Conservation (phyloP, 2,113 vertebrate genomes). For the Zosterops pallidus region DNA sequence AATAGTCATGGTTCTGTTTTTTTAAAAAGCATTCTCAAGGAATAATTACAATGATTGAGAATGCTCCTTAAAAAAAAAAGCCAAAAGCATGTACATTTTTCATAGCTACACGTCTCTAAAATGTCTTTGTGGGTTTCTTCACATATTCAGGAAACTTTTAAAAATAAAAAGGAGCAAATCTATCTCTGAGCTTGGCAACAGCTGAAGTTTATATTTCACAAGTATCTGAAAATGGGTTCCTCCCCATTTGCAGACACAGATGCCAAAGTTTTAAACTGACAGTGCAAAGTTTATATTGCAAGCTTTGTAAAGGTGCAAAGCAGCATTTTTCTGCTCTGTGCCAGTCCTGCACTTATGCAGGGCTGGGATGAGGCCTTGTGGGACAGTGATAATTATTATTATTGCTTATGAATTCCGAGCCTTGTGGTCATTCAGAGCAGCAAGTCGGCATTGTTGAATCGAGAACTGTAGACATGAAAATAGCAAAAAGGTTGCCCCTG, state of each 20-base stretch:
- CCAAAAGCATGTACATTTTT: conserved; percentile 23
- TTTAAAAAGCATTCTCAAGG: conserved; percentile 36
- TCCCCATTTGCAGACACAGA: conserved; percentile 54
- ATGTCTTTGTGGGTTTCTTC: conserved; percentile 56
- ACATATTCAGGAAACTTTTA: conserved; percentile 52
- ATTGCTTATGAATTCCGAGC: conserved; percentile 29
- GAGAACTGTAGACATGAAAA: conserved; percentile 14
- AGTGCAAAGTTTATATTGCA: conserved; percentile 37
- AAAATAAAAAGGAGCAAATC: conserved; percentile 66
- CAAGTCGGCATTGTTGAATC: not conserved
- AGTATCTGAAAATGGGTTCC: conserved; percentile 64
- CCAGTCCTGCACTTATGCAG: not conserved
- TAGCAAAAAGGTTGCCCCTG: conserved; percentile 33
- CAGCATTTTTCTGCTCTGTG: not conserved
- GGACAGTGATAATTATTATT: not conserved
- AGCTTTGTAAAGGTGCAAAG: not conserved
- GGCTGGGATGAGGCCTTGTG: not conserved
- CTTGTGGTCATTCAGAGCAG: not conserved
- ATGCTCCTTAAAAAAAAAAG: conserved; percentile 13
- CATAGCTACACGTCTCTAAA: conserved; percentile 6
- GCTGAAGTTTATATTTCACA: conserved; percentile 59
- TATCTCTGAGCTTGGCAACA: conserved; percentile 58
- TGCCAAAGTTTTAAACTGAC: conserved; percentile 61
- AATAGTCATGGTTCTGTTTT: conserved; percentile 22
- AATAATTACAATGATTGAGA: conserved; percentile 62